phyloP scores from a whole-genome alignment of 1,140 invertebrate genomes.

The Atta cephalotes region DNA sequence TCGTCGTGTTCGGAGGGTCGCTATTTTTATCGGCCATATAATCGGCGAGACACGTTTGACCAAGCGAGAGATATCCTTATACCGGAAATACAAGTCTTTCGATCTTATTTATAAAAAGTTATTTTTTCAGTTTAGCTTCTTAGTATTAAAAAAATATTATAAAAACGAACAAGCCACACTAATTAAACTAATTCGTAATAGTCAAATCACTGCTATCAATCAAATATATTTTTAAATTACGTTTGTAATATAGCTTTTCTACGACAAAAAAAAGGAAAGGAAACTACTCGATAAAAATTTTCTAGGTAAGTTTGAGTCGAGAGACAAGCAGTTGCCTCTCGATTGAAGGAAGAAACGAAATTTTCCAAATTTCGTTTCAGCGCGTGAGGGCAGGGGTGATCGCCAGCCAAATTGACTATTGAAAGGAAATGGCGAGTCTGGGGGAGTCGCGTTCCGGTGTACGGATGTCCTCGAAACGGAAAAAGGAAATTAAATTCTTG shows the following conservation, averaged over 20 bases:
- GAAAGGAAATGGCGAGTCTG: conserved; percentile 65
- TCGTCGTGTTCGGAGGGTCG: conserved; percentile 68
- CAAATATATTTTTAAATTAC: conserved; percentile 5
- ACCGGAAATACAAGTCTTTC: conserved; percentile 26
- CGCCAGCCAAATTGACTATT: conserved; percentile 74
- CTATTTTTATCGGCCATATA: conserved; percentile 80
- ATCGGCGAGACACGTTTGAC: conserved; percentile 68
- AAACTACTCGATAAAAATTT: conserved; percentile 6
- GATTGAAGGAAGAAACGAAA: conserved; percentile 50
- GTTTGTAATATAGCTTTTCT: conserved; percentile 1
- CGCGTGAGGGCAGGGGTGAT: conserved; percentile 59
- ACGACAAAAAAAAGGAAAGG: background rate
- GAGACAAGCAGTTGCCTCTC: conserved; percentile 2
- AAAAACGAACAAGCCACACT: background rate
- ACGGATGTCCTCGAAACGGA: conserved; percentile 67
- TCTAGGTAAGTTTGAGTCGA: background rate
- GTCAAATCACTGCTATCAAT: background rate
- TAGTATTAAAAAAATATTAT: background rate
- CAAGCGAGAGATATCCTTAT: conserved; percentile 43
- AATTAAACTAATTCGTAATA: background rate
- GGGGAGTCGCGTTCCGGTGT: conserved; percentile 37
- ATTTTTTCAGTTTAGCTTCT: background rate
- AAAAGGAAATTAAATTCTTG: conserved; percentile 80
- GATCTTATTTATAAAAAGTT: background rate
- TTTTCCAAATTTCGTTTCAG: conserved; percentile 31